phyloP scores from a whole-genome alignment of 1,140 invertebrate genomes.

The Rhynchophorus ferrugineus region DNA sequence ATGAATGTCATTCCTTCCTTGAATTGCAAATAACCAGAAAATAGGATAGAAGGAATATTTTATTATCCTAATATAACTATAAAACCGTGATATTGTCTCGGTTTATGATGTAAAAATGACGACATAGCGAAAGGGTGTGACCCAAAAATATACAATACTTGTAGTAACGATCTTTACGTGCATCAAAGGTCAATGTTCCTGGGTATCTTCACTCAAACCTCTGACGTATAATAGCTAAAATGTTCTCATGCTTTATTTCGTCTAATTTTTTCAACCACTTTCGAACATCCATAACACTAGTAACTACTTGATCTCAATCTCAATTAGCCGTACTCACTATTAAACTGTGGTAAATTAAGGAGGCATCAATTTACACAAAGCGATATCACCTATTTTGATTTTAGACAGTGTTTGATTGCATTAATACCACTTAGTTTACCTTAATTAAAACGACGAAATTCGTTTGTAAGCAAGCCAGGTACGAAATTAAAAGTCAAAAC shows the following conservation, averaged over 20 bases:
- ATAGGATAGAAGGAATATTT: background rate
- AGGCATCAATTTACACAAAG: no score
- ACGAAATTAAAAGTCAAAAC: slow-evolving; percentile 17
- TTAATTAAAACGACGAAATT: slow-evolving; percentile 5
- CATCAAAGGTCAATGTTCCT: no score
- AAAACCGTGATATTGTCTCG: background rate
- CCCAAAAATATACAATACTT: background rate
- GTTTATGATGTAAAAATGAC: background rate
- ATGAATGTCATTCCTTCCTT: background rate
- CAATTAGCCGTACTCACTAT: no score
- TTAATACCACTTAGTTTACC: slow-evolving; percentile 15
- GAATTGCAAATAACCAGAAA: background rate
- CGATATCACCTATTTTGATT: no score
- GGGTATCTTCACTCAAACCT: no score
- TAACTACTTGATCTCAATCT: no score
- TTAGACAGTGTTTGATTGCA: background rate
- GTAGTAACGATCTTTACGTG: no score
- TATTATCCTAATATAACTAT: background rate
- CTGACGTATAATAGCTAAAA: no score
- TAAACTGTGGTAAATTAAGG: no score
- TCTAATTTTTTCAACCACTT: no score
- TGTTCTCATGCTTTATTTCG: no score
- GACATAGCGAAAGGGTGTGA: background rate
- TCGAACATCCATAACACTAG: no score
- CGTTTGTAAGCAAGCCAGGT: slow-evolving; percentile 10